Evolutionary conservation across 2,797 vertebrate species (phyloP).

Genomic region (Chaenodraco wilsoni): DNA sequence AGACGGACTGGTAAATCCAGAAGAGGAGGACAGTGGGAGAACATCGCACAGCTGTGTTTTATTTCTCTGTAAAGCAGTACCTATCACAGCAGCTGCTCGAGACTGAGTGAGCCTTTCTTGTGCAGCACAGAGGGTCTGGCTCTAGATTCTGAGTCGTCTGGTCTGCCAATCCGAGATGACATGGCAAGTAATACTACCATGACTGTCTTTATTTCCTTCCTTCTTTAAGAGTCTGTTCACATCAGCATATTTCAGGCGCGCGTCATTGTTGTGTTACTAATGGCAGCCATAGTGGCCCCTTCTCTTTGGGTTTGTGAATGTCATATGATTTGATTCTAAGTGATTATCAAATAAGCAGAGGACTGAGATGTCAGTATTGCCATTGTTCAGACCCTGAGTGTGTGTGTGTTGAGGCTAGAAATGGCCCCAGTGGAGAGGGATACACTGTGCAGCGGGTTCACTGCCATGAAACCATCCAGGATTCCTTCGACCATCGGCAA

Average conservation of each 20-base stretch:
- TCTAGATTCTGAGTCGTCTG: conserved; percentile 30
- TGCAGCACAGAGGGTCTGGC: conserved; percentile 10
- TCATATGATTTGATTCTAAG: conserved; percentile 53
- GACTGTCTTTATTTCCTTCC: conserved; percentile 61
- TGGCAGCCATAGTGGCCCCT: conserved; percentile 49
- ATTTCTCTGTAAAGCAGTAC: conserved; percentile 27
- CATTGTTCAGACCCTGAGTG: conserved; percentile 47
- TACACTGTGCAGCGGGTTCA: conserved; percentile 17
- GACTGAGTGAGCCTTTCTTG: conserved; percentile 9
- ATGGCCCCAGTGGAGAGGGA: conserved; percentile 54
- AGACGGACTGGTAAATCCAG: conserved; percentile 22
- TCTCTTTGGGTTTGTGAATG: conserved; percentile 61
- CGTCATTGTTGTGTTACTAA: conserved; percentile 43
- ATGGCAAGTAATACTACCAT: conserved; percentile 73
- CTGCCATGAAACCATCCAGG: conserved; percentile 53
- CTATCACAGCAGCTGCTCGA: conserved; percentile 28
- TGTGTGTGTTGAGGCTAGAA: conserved; percentile 49
- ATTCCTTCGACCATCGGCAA: conserved; percentile 33
- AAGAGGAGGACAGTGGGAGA: conserved; percentile 20
- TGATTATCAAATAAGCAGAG: conserved; percentile 55
- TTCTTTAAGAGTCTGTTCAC: conserved; percentile 52
- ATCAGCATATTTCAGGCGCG: conserved; percentile 64
- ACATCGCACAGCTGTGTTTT: conserved; percentile 31
- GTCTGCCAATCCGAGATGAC: conserved; percentile 37
- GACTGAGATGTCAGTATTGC: conserved; percentile 39